phyloP scores from a whole-genome alignment of 2,113 vertebrate genomes.

The Phyllostomus discolor region DNA sequence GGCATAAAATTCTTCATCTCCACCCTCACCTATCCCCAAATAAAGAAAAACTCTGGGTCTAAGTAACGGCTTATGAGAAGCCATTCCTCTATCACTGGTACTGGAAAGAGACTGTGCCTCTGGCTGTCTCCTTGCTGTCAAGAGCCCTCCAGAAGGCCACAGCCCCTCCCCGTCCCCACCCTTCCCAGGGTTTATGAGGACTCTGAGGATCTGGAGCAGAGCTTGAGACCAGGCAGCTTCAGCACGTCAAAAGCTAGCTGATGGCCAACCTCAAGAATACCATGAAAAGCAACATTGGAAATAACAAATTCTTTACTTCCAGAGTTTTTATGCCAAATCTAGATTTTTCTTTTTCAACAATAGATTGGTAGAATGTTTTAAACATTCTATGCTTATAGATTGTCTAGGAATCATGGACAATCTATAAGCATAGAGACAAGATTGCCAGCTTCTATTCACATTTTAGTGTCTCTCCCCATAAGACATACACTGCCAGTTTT shows the following conservation, averaged over 20 bases:
- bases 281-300: background rate
- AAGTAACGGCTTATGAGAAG: background rate
- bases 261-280: background rate
- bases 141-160: background rate
- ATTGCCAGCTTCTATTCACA: background rate
- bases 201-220: background rate
- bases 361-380: background rate
- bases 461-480: background rate
- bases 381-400: background rate
- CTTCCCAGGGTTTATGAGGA: background rate
- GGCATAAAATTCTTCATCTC: slow-evolving; percentile 44
- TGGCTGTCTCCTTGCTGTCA: background rate
- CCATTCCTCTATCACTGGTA: background rate
- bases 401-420: background rate
- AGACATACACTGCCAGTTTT: background rate
- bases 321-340: background rate
- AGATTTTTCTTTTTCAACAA: background rate
- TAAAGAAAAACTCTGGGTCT: background rate
- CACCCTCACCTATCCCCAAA: background rate
- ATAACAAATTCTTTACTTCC: background rate
- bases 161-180: background rate
- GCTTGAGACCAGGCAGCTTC: background rate
- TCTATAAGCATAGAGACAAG: background rate
- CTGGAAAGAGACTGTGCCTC: background rate
- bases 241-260: background rate